Percentiles rank a stretch among this genome's conserved stretches.
These are phyloP conservation scores for Coelinius sp. DNA, from an alignment of 2,888 invertebrate genomes.

Conservation along the genomic window DNA sequence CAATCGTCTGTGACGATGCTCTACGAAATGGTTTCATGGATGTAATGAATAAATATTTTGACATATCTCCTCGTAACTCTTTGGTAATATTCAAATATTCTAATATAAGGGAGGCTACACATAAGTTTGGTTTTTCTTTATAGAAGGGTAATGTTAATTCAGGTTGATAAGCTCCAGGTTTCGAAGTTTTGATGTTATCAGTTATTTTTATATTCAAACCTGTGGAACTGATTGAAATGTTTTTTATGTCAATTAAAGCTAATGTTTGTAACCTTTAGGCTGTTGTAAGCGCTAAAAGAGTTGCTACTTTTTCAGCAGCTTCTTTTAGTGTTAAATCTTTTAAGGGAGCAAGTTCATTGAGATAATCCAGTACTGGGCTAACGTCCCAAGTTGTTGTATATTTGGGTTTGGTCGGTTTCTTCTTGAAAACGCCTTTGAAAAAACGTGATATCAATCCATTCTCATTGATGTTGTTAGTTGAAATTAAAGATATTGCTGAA, in stretches of 20 bases:
- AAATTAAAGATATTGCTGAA: constrained; percentile 35
- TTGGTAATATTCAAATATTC: constrained; percentile 33
- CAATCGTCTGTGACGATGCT: constrained; percentile 42
- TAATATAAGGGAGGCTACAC: constrained; percentile 21
- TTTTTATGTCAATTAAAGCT: constrained; percentile 40
- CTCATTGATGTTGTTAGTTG: constrained; percentile 13
- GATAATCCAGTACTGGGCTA: constrained; percentile 24
- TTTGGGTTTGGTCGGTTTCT: constrained; percentile 29
- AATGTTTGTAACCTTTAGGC: constrained; percentile 44
- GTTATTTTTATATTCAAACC: constrained; percentile 41
- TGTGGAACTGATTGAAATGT: constrained; percentile 4
- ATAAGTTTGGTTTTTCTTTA: constrained; percentile 24
- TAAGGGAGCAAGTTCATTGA: constrained; percentile 4
- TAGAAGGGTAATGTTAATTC: constrained; percentile 31
- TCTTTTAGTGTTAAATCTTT: constrained; percentile 28
- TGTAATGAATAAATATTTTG: constrained; percentile 27
- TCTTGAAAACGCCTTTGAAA: constrained; percentile 28
- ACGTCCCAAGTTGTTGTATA: constrained; percentile 39
- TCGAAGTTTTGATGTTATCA: constrained; percentile 40
- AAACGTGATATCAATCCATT: constrained; percentile 31
- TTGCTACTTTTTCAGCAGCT: constrained; percentile 37
- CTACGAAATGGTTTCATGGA: constrained; percentile 30
- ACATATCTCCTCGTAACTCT: constrained; percentile 13
- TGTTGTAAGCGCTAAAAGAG: constrained; percentile 38
- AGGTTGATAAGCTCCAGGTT: constrained; percentile 37